Evolutionary conservation across 2,113 vertebrate genomes (phyloP), one percentile per base, ranked within the genome.

Genomic region (Gymnocephalus cernua): DNA sequence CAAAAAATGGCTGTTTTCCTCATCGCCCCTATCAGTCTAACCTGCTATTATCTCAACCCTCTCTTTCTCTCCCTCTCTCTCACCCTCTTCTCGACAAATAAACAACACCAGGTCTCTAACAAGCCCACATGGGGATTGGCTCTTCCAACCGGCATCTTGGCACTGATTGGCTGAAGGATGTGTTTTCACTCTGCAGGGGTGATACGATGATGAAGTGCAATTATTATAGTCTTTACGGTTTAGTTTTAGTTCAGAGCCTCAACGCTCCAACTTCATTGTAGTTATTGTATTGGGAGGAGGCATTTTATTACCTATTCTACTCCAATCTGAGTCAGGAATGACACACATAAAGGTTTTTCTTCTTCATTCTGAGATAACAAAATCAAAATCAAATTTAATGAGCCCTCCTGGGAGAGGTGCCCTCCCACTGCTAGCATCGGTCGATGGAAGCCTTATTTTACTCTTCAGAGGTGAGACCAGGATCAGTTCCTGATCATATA

Each of bases 381-480:
- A 82, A 83, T 59, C 58, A 86, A 89, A 72, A 83, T 74, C 18
- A 25, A 47, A 70, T 90, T 92, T 93, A 92, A 93, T 93, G 89
- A 92, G 88, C 13, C 64, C 90, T 79, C 78, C 44, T 67, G 90
- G 86, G 91, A 86, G 47, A 77, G 38, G 35, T 14, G 1, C 62
- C 78, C 76, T 79, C 76, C 67, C 68, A n/a, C 63, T 72, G 76
- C 53, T 69, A 68, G 80, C 54, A 73, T 78, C 70, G 80, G 53
- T 48, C 45, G 54, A 85, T 70, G 21, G 57, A 74, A 53, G 65
- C 44, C 27, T 76, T 53, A 56, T 78, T 81, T 82, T 66, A 69
- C 38, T 35, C 29, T 78, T 84, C 58, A 82, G 64, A 85, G 74
- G 84, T 87, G 78, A 81, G 63, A 77, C 2, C 3, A 68, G 27